These are phyloP conservation scores for Mythimna lalbum DNA, from an alignment of 2,888 invertebrate species.

Conservation along the genomic window DNA sequence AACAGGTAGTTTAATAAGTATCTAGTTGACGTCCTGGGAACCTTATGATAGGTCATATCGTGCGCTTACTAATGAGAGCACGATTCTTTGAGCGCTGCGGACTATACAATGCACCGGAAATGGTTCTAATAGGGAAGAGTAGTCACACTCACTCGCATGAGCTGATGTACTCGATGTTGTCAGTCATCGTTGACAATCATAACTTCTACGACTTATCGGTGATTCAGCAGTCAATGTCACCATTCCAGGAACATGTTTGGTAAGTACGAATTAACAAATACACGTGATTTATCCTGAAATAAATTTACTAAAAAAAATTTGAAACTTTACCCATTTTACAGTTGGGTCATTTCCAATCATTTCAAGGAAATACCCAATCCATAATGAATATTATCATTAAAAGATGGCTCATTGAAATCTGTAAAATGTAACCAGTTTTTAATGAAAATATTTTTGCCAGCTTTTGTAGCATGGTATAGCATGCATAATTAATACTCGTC, in stretches of 20 bases:
- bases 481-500: no score
- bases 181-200: slow-evolving; percentile 37
- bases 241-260: slow-evolving; percentile 35
- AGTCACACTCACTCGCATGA: slow-evolving; percentile 15
- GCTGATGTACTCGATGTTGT: slow-evolving; percentile 27
- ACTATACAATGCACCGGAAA: slow-evolving; percentile 46
- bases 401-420: background rate
- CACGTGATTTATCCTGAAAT: slow-evolving; percentile 14
- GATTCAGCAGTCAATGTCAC: slow-evolving; percentile 45
- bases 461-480: no score
- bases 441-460: no score
- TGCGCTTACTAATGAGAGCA: slow-evolving; percentile 50
- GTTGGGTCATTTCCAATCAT: no score
- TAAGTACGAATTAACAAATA: background rate
- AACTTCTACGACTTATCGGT: slow-evolving; percentile 35
- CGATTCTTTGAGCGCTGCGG: slow-evolving; percentile 35
- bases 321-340: no score
- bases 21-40: slow-evolving; percentile 50
- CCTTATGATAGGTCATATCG: slow-evolving; percentile 54
- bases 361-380: no score
- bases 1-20: slow-evolving; percentile 41
- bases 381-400: background rate
- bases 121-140: slow-evolving; percentile 42
- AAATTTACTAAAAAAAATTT: background rate
- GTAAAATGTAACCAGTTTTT: no score